Conservation (phyloP, 2,797 vertebrate genomes). For the Serranus cabrilla region DNA sequence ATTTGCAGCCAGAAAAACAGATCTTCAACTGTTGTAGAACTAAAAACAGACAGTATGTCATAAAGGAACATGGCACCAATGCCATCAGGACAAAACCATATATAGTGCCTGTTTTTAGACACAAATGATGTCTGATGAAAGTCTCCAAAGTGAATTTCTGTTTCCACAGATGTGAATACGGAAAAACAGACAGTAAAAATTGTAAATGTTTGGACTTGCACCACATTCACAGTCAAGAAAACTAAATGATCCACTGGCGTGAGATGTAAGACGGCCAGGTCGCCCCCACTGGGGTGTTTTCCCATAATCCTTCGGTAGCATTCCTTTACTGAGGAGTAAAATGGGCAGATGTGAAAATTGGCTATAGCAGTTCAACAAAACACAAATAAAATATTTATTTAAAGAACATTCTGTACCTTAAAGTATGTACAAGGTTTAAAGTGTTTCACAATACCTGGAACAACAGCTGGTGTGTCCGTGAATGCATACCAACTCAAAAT, state of each 20-base stretch:
- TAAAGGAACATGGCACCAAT: neutral
- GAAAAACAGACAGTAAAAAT: constrained; percentile 20
- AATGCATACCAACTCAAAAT: neutral
- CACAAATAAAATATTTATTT: constrained; percentile 34
- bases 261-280: constrained; percentile 30
- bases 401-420: constrained; percentile 23
- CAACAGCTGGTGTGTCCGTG: constrained; percentile 19
- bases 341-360: constrained; percentile 39
- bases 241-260: constrained; percentile 21
- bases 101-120: constrained; percentile 1
- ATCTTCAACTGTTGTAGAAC: neutral
- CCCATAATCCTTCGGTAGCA: constrained; percentile 30
- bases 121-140: neutral
- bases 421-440: constrained; percentile 19
- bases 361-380: constrained; percentile 35
- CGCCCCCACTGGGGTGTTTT: constrained; percentile 33
- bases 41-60: too few species aligned
- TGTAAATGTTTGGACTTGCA: constrained; percentile 23
- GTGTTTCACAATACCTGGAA: constrained; percentile 46
- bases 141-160: neutral
- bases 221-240: constrained; percentile 14
- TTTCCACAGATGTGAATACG: constrained; percentile 17
- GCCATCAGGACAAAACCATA: neutral
- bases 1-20: neutral
- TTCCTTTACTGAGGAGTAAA: constrained; percentile 29